Conservation (phyloP, 1,140 invertebrate species). For the Brachionus paranguensis region DNA sequence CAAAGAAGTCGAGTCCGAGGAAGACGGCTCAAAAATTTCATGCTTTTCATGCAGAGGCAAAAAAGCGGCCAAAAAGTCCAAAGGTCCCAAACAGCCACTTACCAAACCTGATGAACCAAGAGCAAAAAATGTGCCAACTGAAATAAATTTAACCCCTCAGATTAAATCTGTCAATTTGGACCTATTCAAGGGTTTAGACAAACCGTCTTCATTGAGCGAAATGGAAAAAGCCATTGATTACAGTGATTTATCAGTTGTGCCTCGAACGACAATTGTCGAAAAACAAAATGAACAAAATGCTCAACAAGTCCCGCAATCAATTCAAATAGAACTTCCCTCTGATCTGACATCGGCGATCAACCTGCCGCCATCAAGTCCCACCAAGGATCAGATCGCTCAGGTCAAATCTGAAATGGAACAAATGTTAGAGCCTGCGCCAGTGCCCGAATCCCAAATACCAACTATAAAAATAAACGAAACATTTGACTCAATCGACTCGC, state of each 20-base stretch:
- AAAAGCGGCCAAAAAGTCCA: constrained; percentile 4
- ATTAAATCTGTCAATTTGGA: background rate
- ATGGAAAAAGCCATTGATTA: constrained; percentile 10
- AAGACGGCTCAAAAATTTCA: background rate
- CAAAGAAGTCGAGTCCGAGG: background rate
- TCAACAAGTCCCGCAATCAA: background rate
- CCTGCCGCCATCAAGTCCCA: background rate
- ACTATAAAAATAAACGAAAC: background rate
- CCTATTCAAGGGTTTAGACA: constrained; percentile 13
- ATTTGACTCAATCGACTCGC: background rate
- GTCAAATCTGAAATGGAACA: constrained; percentile 14
- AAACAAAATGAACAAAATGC: background rate
- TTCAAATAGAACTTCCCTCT: background rate
- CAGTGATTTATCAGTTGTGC: background rate
- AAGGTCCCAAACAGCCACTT: background rate
- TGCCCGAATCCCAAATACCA: background rate
- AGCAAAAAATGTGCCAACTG: background rate
- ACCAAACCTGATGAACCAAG: background rate
- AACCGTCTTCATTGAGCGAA: constrained; percentile 23
- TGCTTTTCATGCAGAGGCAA: constrained; percentile 3
- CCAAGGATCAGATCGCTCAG: background rate
- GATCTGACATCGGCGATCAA: background rate
- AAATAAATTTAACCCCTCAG: background rate
- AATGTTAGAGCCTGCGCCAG: background rate
- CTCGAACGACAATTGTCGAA: background rate